phyloP scores from a whole-genome alignment of 92 coral and sea anemone species.

The Phenganax stokvisi region DNA sequence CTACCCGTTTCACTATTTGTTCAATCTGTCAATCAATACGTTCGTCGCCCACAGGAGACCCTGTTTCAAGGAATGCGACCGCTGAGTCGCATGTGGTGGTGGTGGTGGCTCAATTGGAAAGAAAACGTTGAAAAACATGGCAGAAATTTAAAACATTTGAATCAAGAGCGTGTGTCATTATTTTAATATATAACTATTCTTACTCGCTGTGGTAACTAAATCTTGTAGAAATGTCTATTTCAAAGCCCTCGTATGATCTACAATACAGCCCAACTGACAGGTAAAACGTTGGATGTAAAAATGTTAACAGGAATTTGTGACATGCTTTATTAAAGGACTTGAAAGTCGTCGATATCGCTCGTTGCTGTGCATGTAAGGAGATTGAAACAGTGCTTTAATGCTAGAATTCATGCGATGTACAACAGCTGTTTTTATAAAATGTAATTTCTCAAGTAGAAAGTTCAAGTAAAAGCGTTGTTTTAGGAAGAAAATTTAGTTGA shows the following conservation, averaged over 20 bases:
- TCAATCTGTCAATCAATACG: too few species aligned
- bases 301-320: neutral
- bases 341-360: neutral
- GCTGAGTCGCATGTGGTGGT: neutral
- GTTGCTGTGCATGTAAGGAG: neutral
- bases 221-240: neutral
- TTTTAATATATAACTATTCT: neutral
- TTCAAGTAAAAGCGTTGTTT: neutral
- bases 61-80: neutral
- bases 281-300: neutral
- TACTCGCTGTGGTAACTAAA: neutral
- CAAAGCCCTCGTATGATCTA: neutral
- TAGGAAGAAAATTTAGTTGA: too few species aligned
- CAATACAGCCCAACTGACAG: constrained; percentile 5
- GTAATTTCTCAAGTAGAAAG: neutral
- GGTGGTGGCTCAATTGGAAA: neutral
- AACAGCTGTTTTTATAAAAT: neutral
- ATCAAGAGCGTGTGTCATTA: neutral
- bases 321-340: neutral
- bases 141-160: neutral
- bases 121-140: neutral
- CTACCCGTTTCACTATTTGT: too few species aligned
- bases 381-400: neutral
- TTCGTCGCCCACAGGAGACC: too few species aligned
- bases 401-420: neutral